A percentile compares a stretch with the other conserved stretches of the same genome.
Evolutionary conservation across 2,797 vertebrate genomes (phyloP).

Genomic region (Eurystomus glaucurus): DNA sequence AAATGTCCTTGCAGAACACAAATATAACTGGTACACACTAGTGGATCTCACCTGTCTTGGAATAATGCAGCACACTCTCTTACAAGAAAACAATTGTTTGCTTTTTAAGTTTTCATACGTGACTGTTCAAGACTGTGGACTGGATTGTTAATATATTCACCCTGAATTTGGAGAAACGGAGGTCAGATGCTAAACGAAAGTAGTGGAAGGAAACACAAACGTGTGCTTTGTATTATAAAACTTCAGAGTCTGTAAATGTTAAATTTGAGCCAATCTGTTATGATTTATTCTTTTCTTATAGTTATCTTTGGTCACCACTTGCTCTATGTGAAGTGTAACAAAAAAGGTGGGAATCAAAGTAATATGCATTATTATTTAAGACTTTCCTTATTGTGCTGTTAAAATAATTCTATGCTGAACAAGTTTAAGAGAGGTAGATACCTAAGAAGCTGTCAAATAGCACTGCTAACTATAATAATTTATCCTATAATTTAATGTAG

Average conservation of each 20-base stretch:
- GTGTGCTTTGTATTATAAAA: background rate
- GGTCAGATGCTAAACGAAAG: background rate
- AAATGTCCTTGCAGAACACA: background rate
- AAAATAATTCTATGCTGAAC: constrained; percentile 40
- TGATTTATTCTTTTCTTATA: background rate
- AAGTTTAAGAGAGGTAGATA: constrained; percentile 79
- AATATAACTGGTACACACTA: background rate
- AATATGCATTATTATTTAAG: background rate
- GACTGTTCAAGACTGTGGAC: background rate
- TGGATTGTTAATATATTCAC: background rate
- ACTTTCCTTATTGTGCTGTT: background rate
- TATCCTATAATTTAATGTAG: constrained; percentile 91
- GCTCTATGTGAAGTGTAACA: background rate
- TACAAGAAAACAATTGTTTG: background rate
- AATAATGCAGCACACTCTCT: background rate
- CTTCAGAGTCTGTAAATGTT: background rate
- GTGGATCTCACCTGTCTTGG: background rate
- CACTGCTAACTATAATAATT: constrained; percentile 84
- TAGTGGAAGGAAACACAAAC: background rate
- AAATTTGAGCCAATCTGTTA: background rate
- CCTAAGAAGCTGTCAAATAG: constrained; percentile 88
- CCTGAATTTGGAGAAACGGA: background rate
- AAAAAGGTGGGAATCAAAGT: background rate
- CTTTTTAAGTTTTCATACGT: background rate
- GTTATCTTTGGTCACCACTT: background rate